phyloP scores from a whole-genome alignment of 2,113 vertebrate species.

The Cottus gobio region DNA sequence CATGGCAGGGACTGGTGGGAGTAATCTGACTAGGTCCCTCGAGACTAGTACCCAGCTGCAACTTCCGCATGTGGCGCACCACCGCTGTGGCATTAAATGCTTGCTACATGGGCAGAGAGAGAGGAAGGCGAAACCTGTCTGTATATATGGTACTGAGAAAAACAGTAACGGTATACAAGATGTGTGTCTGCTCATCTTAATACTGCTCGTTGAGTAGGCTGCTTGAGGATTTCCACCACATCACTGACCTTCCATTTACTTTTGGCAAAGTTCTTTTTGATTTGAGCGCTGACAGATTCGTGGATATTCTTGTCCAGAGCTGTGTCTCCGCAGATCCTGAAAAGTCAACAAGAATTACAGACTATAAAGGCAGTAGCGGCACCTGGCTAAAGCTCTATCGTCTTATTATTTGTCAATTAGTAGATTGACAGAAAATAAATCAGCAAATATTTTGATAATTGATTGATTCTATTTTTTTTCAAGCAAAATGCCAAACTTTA shows the following conservation, averaged over 20 bases:
- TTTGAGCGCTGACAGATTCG: conserved; percentile 97
- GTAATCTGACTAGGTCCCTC: conserved; percentile 89
- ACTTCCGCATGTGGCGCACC: conserved; percentile 94
- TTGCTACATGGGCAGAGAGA: conserved; percentile 84
- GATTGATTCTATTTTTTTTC: not conserved
- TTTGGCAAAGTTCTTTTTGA: conserved; percentile 99
- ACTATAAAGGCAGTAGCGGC: not conserved
- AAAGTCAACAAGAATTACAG: not conserved
- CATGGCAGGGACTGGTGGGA: conserved; percentile 84
- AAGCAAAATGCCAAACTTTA: not conserved
- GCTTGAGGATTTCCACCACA: conserved; percentile 4
- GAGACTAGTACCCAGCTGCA: conserved; percentile 94
- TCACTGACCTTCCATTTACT: conserved; percentile 98
- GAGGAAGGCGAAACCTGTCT: not conserved
- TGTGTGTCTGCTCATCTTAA: conserved; percentile 29
- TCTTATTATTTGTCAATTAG: not conserved
- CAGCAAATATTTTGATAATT: not conserved
- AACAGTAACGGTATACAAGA: conserved; percentile 26
- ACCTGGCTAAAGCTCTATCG: not conserved
- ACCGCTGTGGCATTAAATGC: conserved; percentile 98
- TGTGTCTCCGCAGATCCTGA: conserved; percentile 97
- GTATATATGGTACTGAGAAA: conserved; percentile 31
- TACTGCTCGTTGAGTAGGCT: conserved; percentile 22
- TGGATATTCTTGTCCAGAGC: conserved; percentile 98
- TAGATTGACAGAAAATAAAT: not conserved